Evolutionary conservation across 2,113 vertebrate species (phyloP).

Genomic region (Aegotheles bennettii): DNA sequence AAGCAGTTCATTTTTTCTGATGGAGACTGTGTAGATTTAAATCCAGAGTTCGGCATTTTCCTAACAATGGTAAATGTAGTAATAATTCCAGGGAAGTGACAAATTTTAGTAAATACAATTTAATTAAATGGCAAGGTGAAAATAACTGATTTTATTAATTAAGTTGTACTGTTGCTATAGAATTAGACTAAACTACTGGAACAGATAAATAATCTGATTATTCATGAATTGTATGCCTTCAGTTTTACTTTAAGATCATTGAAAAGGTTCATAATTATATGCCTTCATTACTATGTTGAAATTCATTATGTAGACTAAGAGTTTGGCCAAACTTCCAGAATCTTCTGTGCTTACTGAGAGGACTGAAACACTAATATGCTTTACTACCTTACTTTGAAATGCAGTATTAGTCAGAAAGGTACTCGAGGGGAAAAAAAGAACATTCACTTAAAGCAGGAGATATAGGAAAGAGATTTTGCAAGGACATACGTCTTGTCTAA

Average conservation of each 20-base stretch:
- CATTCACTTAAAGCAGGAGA: not conserved
- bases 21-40: slow-evolving; percentile 87
- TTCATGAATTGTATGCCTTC: not conserved
- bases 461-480: not conserved
- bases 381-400: not conserved
- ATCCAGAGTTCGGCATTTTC: slow-evolving; percentile 91
- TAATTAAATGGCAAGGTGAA: not conserved
- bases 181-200: not conserved
- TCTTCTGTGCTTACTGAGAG: not conserved
- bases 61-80: slow-evolving; percentile 84
- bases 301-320: not conserved
- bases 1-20: slow-evolving; percentile 88
- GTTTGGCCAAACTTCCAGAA: not conserved
- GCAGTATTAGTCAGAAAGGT: not conserved
- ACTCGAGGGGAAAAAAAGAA: not conserved
- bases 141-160: not conserved
- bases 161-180: not conserved
- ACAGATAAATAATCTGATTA: not conserved
- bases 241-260: not conserved
- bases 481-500: not conserved
- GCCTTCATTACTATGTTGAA: not conserved
- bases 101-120: not conserved
- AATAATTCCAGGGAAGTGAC: not conserved
- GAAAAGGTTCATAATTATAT: not conserved
- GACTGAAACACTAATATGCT: not conserved